Base-by-base conservation (phyloP, 1,140 invertebrate genomes). In the Leucophenga varia region DNA sequence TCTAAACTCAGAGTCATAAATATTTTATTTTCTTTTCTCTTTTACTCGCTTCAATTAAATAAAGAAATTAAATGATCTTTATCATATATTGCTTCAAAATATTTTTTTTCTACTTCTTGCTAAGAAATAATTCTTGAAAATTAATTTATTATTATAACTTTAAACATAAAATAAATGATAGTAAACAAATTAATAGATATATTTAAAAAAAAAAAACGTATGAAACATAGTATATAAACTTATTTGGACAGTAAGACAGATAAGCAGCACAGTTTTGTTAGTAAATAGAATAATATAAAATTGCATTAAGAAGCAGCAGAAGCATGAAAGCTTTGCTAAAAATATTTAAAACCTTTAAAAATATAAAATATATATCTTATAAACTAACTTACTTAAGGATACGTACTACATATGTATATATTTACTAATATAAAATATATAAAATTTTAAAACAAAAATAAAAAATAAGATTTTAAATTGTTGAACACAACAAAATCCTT, bases 11-110 rank as follows among this genome's bases (percentile, higher is more conserved):
- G n/a, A n/a, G n/a, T n/a, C n/a, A n/a, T n/a, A n/a, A n/a, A n/a
- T n/a, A n/a, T n/a, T n/a, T n/a, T n/a, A n/a, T n/a, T n/a, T n/a
- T n/a, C n/a, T n/a, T n/a, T n/a, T n/a, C n/a, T n/a, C n/a, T n/a
- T n/a, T n/a, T n/a, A n/a, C n/a, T n/a, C n/a, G n/a, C n/a, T n/a
- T 14, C 3, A n/a, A 41, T 4, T 41, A 28, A 19, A 38, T 36
- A n/a, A 36, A 16, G 16, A 14, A 36, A 10, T 36, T 36, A n/a
- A 7, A 10, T 36, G 13, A 10, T 36, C n/a, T n/a, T n/a, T n/a
- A n/a, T n/a, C n/a, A n/a, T n/a, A n/a, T n/a, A n/a, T n/a, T 46
- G 47, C 50, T 46, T 47, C 46, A 45, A 31, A 39, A 53, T 44
- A 9, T 30, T n/a, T 30, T 45, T 35, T 55, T 40, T 59, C 25